Evolutionary conservation across 2,888 invertebrate genomes (phyloP), one percentile per base, ranked within the genome.

Genomic region (Yponomeuta plumbellus): DNA sequence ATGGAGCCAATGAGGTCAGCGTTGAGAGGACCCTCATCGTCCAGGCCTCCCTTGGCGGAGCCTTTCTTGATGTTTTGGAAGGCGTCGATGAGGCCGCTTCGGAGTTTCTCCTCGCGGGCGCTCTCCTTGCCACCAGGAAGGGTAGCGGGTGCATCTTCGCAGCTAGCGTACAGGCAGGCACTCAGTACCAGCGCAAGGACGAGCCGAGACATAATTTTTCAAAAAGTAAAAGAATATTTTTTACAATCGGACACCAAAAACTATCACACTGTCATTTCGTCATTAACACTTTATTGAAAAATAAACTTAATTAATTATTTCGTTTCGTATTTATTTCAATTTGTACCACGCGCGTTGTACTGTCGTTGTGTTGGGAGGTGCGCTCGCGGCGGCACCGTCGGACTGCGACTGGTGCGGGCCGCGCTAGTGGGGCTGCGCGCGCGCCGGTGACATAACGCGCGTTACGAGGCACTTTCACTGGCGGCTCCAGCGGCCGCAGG

Each of bases 61-160:
- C 78, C 85, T 71, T 88, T 87, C 70, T 91, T 91, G 56, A 91
- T 91, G 71, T 77, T 89, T 71, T 91, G 91, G 72, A 91, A 91
- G 66, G 91, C 91, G 72, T 91, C 90, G 57, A 91, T 90, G 66
- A 91, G 73, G 67, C 76, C 91, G 72, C 86, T 90, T 20, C 91
- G 74, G 0, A 91, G 77, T 72, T 85, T 88, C 71, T 88, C 91
- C 67, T 91, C 91, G 26, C 91, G 77, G 34, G 81, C 84, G 71
- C 78, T 86, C 69, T 84, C 86, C 66, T 79, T 81, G 52, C 74
- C 79, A 67, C 79, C 84, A 52, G 44, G 44, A 52, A 52, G 10
- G 68, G 76, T 76, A 63, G 75, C 71, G 11, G 79, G 76, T 67
- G 77, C 71, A 73, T 85, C 85, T 58, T 78, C 80, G 71, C 81